Percentiles rank a stretch among this genome's conserved stretches.
phyloP scores from a whole-genome alignment of 2,888 invertebrate genomes.

The Ophion ellenae region DNA sequence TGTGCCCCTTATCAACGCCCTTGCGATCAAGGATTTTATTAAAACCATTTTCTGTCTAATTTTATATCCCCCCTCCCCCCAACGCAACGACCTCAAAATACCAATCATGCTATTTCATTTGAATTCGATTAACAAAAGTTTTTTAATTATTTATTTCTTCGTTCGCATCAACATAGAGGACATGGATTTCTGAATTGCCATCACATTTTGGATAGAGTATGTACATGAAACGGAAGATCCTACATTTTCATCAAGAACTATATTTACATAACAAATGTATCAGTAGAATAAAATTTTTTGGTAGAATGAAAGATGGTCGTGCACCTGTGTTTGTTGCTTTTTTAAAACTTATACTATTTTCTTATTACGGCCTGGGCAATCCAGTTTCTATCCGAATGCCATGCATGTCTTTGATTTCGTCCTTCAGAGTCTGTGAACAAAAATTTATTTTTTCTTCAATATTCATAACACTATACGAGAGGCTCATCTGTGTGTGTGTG shows the following conservation, averaged over 20 bases:
- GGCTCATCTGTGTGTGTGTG: too few species aligned
- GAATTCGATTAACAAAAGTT: too few species aligned
- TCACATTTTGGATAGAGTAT: slow-evolving; percentile 47
- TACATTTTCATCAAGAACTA: slow-evolving; percentile 1
- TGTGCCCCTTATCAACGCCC: too few species aligned
- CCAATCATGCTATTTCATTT: too few species aligned
- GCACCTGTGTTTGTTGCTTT: slow-evolving; percentile 16
- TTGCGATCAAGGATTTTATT: too few species aligned
- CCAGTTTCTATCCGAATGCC: slow-evolving; percentile 91
- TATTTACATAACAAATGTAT: slow-evolving; percentile 9
- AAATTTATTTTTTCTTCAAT: slow-evolving; percentile 13
- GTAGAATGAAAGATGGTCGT: not conserved
- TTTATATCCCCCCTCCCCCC: too few species aligned
- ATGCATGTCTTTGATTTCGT: slow-evolving; percentile 93
- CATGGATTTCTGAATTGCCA: not conserved
- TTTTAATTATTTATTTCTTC: not conserved
- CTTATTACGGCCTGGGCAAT: slow-evolving; percentile 54
- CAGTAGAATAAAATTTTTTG: not conserved
- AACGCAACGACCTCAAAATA: too few species aligned
- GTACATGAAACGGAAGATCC: slow-evolving; percentile 35
- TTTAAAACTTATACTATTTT: not conserved
- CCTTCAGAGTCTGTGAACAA: slow-evolving; percentile 86
- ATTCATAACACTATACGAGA: not conserved
- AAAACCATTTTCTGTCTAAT: too few species aligned
- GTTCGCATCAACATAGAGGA: too few species aligned